Conservation (phyloP, 2,113 vertebrate genomes). For the Cynocephalus volans region DNA sequence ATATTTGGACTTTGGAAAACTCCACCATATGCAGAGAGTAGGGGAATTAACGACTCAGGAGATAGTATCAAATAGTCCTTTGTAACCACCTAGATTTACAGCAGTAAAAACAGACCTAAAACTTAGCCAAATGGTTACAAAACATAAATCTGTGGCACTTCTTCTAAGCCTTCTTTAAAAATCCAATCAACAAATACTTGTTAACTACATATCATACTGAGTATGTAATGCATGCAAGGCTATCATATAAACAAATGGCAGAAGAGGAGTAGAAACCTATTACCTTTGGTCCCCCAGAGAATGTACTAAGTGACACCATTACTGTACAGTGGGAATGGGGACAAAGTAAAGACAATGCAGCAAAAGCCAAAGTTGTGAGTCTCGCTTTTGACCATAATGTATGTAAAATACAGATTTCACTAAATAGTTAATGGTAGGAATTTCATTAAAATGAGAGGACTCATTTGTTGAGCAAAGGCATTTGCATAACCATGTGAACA, state of each 20-base stretch:
- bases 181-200: neutral
- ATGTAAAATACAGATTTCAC: slow-evolving; percentile 6
- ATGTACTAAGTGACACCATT: neutral
- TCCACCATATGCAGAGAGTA: neutral
- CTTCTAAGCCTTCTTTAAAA: slow-evolving; percentile 36
- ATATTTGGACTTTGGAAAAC: neutral
- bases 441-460: slow-evolving; percentile 47
- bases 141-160: neutral
- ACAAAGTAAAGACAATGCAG: neutral
- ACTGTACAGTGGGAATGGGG: neutral
- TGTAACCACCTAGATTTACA: neutral
- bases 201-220: neutral
- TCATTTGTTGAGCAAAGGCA: neutral
- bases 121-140: neutral
- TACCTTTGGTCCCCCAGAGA: neutral
- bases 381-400: neutral
- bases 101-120: neutral
- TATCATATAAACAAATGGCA: neutral
- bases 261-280: neutral
- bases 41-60: slow-evolving; percentile 23
- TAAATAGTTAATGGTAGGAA: neutral
- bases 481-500: neutral
- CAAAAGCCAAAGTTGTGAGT: neutral
- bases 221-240: neutral
- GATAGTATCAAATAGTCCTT: neutral